Evolutionary conservation across 2,888 invertebrate species (phyloP), one percentile per base, ranked within the genome.

Genomic region (Leptura quadrifasciata): DNA sequence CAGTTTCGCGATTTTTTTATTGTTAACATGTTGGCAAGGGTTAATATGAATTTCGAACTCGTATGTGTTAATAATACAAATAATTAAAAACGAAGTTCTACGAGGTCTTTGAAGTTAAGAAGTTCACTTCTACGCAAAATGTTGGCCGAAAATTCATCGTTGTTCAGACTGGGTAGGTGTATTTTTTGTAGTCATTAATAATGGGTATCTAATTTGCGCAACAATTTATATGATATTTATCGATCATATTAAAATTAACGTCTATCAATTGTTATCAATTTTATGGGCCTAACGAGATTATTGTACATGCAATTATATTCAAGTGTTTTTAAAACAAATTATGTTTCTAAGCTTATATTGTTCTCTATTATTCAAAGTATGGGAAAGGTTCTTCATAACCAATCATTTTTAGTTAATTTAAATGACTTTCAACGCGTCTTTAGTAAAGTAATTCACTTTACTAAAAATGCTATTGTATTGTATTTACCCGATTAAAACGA

Each of bases 71-170:
- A 18, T 20, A 60, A 54, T 18, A 18, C 17, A 63, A 78, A 68
- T 77, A 57, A 54, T 74, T 77, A 78, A 88, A 87, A 85, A 89
- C 89, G 89, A 89, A 87, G 87, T 89, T 87, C 86, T 89, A 88
- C 86, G 88, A 88, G 83, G 88, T 89, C 80, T 89, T 89, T 80
- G 89, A 89, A 83, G 84, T 88, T 71, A 88, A 89, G 84, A 88
- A 87, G 85, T 87, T 87, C 77, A 78, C 84, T 63, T 63, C 79
- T 35, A 72, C 83, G 83, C 76, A 84, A 83, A 84, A 88, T 88
- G 89, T 84, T 82, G 84, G 84, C 81, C 86, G 85, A 84, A 88
- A 88, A 83, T 89, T 88, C 85, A 88, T 89, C 84, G 87, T 89
- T 85, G 88, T 89, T 86, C 88, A 88, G 83, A 87, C 89, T 85